Evolutionary conservation across 2,888 invertebrate genomes (phyloP).

Genomic region (Molorchus minor): DNA sequence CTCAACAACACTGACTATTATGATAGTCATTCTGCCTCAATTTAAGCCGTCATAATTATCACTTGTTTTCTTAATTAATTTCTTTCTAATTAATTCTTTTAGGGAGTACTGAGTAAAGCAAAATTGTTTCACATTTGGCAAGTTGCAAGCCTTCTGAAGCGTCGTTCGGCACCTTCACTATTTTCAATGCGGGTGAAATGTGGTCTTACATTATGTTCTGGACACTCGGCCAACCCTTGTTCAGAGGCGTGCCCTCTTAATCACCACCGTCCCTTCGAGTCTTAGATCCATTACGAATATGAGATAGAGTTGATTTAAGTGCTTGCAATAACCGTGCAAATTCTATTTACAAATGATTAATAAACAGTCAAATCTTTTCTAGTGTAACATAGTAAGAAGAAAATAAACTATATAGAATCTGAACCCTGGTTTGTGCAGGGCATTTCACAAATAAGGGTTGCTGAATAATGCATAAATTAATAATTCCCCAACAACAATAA

Average conservation of each 20-base stretch:
- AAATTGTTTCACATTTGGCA: constrained; percentile 12
- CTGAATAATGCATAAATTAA: too few relatives aligned
- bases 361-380: too few relatives aligned
- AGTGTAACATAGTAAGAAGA: too few relatives aligned
- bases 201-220: constrained; percentile 48
- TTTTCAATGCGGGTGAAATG: constrained; percentile 52
- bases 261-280: constrained; percentile 1
- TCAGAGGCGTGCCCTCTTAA: constrained; percentile 45
- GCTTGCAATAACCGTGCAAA: too few relatives aligned
- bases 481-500: too few relatives aligned
- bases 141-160: constrained; percentile 33
- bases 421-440: too few relatives aligned
- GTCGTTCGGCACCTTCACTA: constrained; percentile 45
- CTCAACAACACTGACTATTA: constrained; percentile 52
- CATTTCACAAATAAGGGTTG: too few relatives aligned
- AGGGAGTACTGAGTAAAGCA: not conserved
- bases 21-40: constrained; percentile 47
- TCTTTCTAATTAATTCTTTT: not conserved
- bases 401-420: too few relatives aligned
- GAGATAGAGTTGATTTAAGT: too few relatives aligned
- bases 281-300: constrained; percentile 2
- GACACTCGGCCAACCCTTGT: constrained; percentile 47
- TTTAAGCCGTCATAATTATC: constrained; percentile 3
- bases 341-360: too few relatives aligned
- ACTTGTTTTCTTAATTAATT: not conserved